Conservation (phyloP, 2,888 invertebrate species). For the Carcina quercana region DNA sequence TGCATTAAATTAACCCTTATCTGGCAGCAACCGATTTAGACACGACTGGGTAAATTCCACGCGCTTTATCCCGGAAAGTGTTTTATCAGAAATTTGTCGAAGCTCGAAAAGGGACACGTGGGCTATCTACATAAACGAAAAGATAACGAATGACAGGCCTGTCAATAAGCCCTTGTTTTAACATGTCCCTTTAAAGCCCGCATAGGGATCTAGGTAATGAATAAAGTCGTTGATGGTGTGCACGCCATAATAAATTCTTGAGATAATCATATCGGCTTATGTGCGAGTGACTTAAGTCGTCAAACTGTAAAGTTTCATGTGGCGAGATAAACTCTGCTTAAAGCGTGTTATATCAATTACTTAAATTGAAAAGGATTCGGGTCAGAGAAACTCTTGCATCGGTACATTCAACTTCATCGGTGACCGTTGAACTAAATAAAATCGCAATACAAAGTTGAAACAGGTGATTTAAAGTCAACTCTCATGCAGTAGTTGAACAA, state of each 20-base stretch:
- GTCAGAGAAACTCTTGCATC: no score
- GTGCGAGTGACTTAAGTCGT: background rate
- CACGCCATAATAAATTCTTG: conserved; percentile 7
- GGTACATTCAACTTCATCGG: no score
- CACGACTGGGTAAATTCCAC: conserved; percentile 17
- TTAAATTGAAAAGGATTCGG: no score
- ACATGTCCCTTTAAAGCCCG: conserved; percentile 23
- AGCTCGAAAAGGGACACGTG: conserved; percentile 27
- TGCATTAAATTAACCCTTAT: conserved; percentile 22
- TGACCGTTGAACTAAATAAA: no score
- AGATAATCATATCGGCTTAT: conserved; percentile 5
- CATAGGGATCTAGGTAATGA: conserved; percentile 15
- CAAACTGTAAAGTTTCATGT: background rate
- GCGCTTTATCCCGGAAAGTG: conserved; percentile 16
- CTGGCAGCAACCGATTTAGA: conserved; percentile 14
- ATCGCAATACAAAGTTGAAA: no score
- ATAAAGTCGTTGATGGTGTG: conserved; percentile 16
- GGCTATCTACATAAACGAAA: conserved; percentile 35
- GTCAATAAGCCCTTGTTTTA: conserved; percentile 31
- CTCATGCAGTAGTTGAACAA: no score
- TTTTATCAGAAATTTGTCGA: conserved; percentile 22
- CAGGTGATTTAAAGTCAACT: no score
- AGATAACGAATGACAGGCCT: conserved; percentile 27
- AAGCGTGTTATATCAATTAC: no score
- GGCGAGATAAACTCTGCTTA: no score